phyloP scores from a whole-genome alignment of 2,797 vertebrate species.

The Smutsia temminckii region DNA sequence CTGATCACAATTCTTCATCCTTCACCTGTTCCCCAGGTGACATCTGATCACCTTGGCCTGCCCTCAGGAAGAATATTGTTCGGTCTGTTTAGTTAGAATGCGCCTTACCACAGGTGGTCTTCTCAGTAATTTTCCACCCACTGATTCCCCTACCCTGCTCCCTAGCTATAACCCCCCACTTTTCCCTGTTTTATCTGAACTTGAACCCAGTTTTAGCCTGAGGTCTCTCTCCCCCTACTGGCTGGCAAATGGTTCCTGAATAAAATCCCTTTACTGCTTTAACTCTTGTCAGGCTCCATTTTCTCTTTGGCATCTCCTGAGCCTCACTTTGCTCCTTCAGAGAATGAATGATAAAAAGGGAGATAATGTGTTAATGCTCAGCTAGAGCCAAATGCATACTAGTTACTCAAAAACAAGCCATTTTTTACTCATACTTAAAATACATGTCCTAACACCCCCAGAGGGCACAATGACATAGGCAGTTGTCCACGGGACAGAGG shows the following conservation, averaged over 20 bases:
- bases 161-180: not conserved
- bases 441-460: not conserved
- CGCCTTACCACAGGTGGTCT: not conserved
- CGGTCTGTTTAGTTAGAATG: not conserved
- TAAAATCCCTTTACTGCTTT: not conserved
- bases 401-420: not conserved
- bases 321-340: not conserved
- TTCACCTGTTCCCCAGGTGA: no score
- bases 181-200: not conserved
- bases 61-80: not conserved
- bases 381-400: not conserved
- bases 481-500: fast-evolving
- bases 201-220: not conserved
- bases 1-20: not conserved
- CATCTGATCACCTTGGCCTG: not conserved
- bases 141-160: not conserved
- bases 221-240: not conserved
- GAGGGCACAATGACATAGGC: not conserved
- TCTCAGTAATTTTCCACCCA: not conserved
- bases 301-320: not conserved
- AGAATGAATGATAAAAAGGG: not conserved
- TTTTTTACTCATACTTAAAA: not conserved
- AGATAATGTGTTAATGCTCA: not conserved
- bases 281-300: not conserved
- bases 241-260: not conserved